Percentiles rank a stretch among this genome's conserved stretches.
These are phyloP conservation scores for Vulpes vulpes DNA, from an alignment of 2,113 vertebrate genomes.

Conservation along the genomic window DNA sequence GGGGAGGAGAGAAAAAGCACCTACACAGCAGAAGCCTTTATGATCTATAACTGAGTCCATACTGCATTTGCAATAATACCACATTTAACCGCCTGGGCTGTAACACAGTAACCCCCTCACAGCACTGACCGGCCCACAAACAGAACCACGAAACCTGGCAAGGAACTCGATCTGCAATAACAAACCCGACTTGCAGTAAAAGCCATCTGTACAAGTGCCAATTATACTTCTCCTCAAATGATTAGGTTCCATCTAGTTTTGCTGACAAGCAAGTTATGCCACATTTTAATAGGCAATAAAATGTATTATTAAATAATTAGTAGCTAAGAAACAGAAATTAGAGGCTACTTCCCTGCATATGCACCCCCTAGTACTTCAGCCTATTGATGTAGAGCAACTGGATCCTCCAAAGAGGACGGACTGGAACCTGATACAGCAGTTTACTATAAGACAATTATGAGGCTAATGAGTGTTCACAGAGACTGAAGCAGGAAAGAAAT, in stretches of 20 bases:
- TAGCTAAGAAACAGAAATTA: conserved; percentile 90
- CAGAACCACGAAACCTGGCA: conserved; percentile 80
- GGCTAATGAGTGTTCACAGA: conserved; percentile 88
- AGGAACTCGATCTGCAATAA: conserved; percentile 74
- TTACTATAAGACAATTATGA: conserved; percentile 89
- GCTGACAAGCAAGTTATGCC: conserved; percentile 92
- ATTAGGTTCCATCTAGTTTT: conserved; percentile 88
- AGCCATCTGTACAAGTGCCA: conserved; percentile 89
- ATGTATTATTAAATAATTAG: conserved; percentile 94
- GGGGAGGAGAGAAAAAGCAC: conserved; percentile 54
- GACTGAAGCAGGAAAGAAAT: conserved; percentile 86
- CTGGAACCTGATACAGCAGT: conserved; percentile 88
- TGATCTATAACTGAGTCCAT: conserved; percentile 60
- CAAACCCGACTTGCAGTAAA: conserved; percentile 85
- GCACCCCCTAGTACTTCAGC: conserved; percentile 85
- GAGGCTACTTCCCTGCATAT: conserved; percentile 88
- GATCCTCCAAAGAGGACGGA: conserved; percentile 86
- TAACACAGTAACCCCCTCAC: conserved; percentile 36
- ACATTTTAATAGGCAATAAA: conserved; percentile 92
- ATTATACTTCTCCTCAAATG: conserved; percentile 89
- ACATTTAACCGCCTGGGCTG: conserved; percentile 49
- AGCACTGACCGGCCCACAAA: conserved; percentile 72
- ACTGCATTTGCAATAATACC: conserved; percentile 18
- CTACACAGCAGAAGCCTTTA: conserved; percentile 65
- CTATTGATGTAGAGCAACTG: conserved; percentile 87